Evolutionary conservation across 2,113 vertebrate genomes (phyloP), one percentile per base, ranked within the genome.

Genomic region (Misgurnus anguillicaudatus): DNA sequence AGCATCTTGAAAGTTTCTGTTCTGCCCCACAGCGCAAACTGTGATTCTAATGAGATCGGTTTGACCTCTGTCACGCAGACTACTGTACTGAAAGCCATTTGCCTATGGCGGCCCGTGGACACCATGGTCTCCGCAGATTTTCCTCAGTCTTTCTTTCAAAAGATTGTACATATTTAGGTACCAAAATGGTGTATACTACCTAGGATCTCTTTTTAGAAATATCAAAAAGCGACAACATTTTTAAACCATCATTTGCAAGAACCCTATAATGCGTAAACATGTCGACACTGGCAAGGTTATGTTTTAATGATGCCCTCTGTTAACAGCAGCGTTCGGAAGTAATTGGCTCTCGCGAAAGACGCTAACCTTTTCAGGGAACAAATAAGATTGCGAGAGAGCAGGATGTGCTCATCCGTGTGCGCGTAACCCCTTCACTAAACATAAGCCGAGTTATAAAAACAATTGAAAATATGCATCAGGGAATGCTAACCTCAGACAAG

Each of bases 61-160:
- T 81, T 75, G 83, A 84, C 83, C 83, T 84, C 70, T 78, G 69
- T 84, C 75, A 78, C n/a, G 39, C 24, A 69, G 65, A 67, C 83
- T 58, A 69, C 83, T 75, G 70, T 84, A 70, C 79, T 70, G 60
- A 84, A 81, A 84, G 78, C 61, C 48, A 69, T 78, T 84, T 45
- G 58, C 79, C 24, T 60, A 74, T 78, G 24, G 69, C 70, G 39
- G 79, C 75, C 75, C 19, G 62, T 1, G 79, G 75, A 78, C 74
- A 84, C 39, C 39, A 63, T 38, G 41, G 47, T 48, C 65, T 71
- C n/a, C 14, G 62, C 13, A 0, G 47, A 47, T 48, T 82, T 78
- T 82, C 80, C 67, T 76, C 73, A 66, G 8, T 1, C 58, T 36
- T 24, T 13, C 61, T 83, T 64, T 77, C 62, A 77, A 11, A 63